These are phyloP conservation scores for Leptura quadrifasciata DNA, from an alignment of 2,888 invertebrate species.

Conservation along the genomic window DNA sequence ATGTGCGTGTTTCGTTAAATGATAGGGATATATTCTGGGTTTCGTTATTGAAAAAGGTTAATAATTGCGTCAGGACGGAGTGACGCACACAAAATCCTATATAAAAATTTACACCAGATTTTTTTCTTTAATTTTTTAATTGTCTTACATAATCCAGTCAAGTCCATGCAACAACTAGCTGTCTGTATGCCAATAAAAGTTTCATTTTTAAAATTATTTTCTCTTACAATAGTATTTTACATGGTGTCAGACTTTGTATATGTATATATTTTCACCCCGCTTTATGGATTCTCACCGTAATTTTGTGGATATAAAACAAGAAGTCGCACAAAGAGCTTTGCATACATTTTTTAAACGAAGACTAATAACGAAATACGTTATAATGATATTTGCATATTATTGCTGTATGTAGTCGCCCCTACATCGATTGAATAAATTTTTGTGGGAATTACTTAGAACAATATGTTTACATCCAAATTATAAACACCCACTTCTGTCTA, in stretches of 20 bases:
- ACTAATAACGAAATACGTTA: too few relatives aligned
- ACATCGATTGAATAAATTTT: too few relatives aligned
- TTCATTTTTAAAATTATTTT: neutral
- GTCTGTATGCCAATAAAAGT: neutral
- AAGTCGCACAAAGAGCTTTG: too few relatives aligned
- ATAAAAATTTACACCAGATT: neutral
- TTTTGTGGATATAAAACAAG: neutral
- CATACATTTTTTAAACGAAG: too few relatives aligned
- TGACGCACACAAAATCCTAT: neutral
- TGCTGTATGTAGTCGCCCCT: too few relatives aligned
- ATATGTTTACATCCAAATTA: too few relatives aligned
- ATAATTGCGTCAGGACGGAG: conserved; percentile 9
- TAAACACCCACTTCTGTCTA: too few relatives aligned
- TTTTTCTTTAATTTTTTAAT: neutral
- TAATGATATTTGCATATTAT: too few relatives aligned
- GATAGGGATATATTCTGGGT: conserved; percentile 14
- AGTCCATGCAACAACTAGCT: neutral
- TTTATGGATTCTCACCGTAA: neutral
- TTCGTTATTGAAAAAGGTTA: conserved; percentile 24
- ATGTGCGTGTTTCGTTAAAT: conserved; percentile 12
- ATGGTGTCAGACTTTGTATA: neutral
- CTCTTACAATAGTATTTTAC: too few relatives aligned
- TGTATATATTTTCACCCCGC: neutral
- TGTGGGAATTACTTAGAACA: too few relatives aligned
- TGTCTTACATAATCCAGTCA: neutral